Base-by-base conservation (phyloP, 2,888 invertebrate species). In the Smittia aterrima region DNA sequence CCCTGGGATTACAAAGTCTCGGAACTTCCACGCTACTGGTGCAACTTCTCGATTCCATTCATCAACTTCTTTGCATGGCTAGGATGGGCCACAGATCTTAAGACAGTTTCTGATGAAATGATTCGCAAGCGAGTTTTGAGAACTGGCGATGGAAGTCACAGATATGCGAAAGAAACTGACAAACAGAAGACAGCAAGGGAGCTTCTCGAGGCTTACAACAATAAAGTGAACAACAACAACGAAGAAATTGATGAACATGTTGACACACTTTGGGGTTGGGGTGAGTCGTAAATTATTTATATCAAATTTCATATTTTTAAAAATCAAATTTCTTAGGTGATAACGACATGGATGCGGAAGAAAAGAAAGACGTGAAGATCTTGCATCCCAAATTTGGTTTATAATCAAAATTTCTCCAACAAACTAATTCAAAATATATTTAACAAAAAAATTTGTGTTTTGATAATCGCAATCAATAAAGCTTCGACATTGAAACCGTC, bases 321-420 rank as follows among this genome's bases (percentile, higher is more conserved):
- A 47, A 47, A 9, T 32, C 47, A 47, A 38, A 38, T 9, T 47
- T 47, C 11, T 47, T 47, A 93, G 92, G 90, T 40, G 93, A 93
- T 79, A 81, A 83, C 75, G 93, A 93, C 77, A 89, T 93, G 87
- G 83, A 86, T 0, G 85, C 86, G 1, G 90, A 91, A 70, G 92
- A 93, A 73, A 86, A 86, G 76, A 81, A 85, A 75, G 79, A 85
- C 53, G 87, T 86, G 13, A 75, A 77, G 9, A 81, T 81, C 75
- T 78, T 79, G 32, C 80, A 81, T 78, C 58, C 58, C 7, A 58
- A 79, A 79, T 77, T 78, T 76, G 53, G 77, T 80, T 73, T 82
- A 80, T 76, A 75, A 75, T 3, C 32, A 32, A 62, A 41, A 24
- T 67, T 22, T 38, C 38, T n/a, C n/a, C n/a, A n/a, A n/a, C n/a